Percentiles rank a stretch among this genome's conserved stretches.
Conservation (phyloP, 2,797 vertebrate species). For the Oryzias dopingdopingensis region DNA sequence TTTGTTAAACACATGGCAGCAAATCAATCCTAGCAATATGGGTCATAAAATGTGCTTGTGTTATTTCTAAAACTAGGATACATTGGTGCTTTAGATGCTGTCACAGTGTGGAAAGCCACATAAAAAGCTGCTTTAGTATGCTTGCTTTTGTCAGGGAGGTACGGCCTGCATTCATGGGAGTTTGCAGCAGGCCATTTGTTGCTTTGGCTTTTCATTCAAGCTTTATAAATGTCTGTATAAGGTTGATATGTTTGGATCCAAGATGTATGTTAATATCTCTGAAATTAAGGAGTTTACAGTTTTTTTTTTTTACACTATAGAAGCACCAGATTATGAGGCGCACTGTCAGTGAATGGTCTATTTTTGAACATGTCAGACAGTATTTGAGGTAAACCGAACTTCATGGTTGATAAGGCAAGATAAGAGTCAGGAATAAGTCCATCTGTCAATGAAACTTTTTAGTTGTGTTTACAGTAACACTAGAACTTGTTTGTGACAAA, state of each 20-base stretch:
- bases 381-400: too few species aligned
- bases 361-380: too few species aligned
- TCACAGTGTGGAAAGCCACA: conserved; percentile 27
- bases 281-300: neutral
- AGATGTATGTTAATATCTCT: conserved; percentile 2
- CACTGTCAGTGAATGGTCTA: too few species aligned
- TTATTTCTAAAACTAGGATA: conserved; percentile 24
- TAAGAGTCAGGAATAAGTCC: too few species aligned
- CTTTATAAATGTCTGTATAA: conserved; percentile 22
- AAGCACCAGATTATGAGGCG: too few species aligned
- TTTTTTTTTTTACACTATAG: too few species aligned
- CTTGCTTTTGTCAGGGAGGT: conserved; percentile 33
- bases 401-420: too few species aligned
- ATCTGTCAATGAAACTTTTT: too few species aligned
- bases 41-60: conserved; percentile 10
- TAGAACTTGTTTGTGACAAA: too few species aligned
- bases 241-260: conserved; percentile 7
- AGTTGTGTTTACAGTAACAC: too few species aligned
- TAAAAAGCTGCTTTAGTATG: conserved; percentile 20
- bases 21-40: conserved; percentile 2
- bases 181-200: conserved; percentile 45
- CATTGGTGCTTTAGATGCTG: conserved; percentile 15
- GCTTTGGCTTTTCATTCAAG: conserved; percentile 27
- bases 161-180: conserved; percentile 36
- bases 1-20: conserved; percentile 1